These are phyloP conservation scores for Troides aeacus DNA, from an alignment of 2,888 invertebrate genomes.

Conservation along the genomic window DNA sequence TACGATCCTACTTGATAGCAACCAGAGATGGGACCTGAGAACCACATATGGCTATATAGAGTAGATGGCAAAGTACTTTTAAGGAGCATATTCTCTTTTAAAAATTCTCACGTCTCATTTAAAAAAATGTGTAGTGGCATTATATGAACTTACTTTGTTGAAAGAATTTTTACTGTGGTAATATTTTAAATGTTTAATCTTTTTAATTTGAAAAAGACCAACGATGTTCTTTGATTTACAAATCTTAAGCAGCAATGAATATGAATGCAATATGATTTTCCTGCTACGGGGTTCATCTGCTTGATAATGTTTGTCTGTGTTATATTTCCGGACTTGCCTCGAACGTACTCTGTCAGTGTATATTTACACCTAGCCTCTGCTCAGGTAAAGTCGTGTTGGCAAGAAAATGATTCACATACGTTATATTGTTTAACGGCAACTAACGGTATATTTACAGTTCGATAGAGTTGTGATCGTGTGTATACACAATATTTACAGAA, in stretches of 20 bases:
- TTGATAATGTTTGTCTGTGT: conserved; percentile 18
- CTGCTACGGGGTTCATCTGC: conserved; percentile 9
- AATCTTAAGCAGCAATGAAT: not conserved
- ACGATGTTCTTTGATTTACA: not conserved
- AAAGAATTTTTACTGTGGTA: too few species aligned
- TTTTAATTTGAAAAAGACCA: not conserved
- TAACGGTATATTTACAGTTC: conserved; percentile 3
- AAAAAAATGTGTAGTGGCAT: too few species aligned
- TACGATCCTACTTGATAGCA: too few species aligned
- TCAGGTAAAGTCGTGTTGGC: conserved; percentile 21
- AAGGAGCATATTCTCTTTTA: too few species aligned
- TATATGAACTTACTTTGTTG: too few species aligned
- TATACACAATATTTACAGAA: conserved; percentile 2
- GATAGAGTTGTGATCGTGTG: not conserved
- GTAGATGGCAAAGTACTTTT: too few species aligned
- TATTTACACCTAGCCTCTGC: conserved; percentile 20
- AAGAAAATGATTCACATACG: conserved; percentile 14
- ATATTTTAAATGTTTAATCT: too few species aligned
- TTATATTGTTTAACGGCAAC: conserved; percentile 12
- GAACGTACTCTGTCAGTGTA: conserved; percentile 19
- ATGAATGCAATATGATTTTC: conserved; percentile 4
- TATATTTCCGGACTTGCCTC: conserved; percentile 18
- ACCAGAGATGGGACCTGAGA: too few species aligned
- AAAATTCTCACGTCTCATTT: too few species aligned
- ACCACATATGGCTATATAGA: too few species aligned